Evolutionary conservation across 2,113 vertebrate species (phyloP), one percentile per base, ranked within the genome.

Genomic region (Muntiacus muntjak): DNA sequence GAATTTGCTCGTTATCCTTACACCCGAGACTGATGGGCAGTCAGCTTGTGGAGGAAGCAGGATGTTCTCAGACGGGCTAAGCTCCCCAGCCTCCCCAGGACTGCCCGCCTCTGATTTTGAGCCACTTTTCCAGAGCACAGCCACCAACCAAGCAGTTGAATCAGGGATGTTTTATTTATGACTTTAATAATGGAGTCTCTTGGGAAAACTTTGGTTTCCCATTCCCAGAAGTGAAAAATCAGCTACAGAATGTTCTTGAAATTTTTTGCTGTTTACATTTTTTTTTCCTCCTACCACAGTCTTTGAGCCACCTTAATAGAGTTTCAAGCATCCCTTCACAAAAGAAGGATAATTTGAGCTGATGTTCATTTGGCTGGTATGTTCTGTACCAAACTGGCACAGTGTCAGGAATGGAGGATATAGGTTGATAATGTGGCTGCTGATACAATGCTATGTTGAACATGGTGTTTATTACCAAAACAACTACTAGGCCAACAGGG

Each of bases 131-230:
- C 78, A 87, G 95, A 86, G 82, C 5, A 7, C 71, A 60, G 60
- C 71, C 71, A 26, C 3, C 62, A 7, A 89, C 74, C 14, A 33
- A 57, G 74, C 36, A 26, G 52, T 91, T 30, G 4, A 83, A 50
- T 67, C 67, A 47, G 91, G 95, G 82, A 85, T 96, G 74, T 55
- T 98, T 97, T 97, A 95, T 97, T 98, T 97, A 97, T 93, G 95
- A 57, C 54, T 97, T 97, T 97, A 94, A 97, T 98, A 95, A 97
- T 89, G 60, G 83, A 85, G 50, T 89, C 97, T 96, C 89, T 91
- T 91, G 94, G 95, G 97, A 83, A 95, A 96, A 23, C 71, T 94
- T 93, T 97, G 79, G 83, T 97, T 95, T 96, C 94, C 58, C 79
- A 94, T 97, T 96, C 84, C 91, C 91, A 97, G 91, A 95, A 97